A percentile compares a stretch with the other conserved stretches of the same genome.
Conservation (phyloP, 2,888 invertebrate species). For the Deroplatys truncata region DNA sequence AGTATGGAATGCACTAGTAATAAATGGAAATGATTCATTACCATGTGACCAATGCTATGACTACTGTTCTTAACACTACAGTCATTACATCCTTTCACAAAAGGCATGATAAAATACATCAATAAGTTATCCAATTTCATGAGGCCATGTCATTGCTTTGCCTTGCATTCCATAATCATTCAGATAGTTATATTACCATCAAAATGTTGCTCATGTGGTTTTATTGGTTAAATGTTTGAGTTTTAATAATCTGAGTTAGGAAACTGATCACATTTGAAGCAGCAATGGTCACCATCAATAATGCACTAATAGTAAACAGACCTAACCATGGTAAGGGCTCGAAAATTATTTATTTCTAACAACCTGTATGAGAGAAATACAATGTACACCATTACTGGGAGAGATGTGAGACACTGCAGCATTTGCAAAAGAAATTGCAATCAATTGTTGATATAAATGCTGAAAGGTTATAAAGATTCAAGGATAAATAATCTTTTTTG, state of each 20-base stretch:
- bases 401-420: too few relatives aligned
- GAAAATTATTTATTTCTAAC: too few relatives aligned
- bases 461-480: too few relatives aligned
- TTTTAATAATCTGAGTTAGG: background rate
- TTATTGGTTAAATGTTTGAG: background rate
- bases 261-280: background rate
- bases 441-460: too few relatives aligned
- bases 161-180: background rate
- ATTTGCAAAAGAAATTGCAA: too few relatives aligned
- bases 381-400: too few relatives aligned
- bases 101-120: background rate
- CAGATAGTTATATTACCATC: background rate
- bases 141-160: background rate
- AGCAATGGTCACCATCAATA: background rate
- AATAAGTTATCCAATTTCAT: background rate
- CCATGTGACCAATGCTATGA: background rate
- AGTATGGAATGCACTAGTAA: background rate
- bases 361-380: too few relatives aligned
- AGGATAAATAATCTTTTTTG: too few relatives aligned
- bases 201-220: background rate
- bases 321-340: too few relatives aligned
- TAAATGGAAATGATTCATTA: background rate
- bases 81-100: background rate
- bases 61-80: background rate
- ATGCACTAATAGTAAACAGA: background rate